Conservation (phyloP, 2,888 invertebrate genomes). For the Zelleria hepariella region DNA sequence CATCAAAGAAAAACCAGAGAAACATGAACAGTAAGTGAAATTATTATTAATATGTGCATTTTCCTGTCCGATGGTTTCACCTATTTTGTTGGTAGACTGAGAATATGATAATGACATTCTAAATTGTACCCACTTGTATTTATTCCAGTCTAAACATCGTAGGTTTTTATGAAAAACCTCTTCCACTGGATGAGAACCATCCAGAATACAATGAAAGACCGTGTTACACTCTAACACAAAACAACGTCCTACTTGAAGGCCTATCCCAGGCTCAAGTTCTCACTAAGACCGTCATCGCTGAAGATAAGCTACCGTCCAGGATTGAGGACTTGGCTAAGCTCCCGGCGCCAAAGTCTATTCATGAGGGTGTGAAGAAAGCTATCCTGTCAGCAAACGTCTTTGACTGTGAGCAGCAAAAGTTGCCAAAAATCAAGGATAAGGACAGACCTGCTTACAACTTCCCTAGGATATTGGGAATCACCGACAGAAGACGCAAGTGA, state of each 20-base stretch:
- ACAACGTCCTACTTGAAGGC: conserved; percentile 79
- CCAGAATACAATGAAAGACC: conserved; percentile 76
- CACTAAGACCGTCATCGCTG: conserved; percentile 80
- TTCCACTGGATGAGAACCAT: conserved; percentile 70
- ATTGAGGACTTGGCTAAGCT: conserved; percentile 66
- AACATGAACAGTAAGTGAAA: conserved; percentile 31
- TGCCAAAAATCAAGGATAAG: conserved; percentile 81
- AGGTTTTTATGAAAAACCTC: conserved; percentile 47
- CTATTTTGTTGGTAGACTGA: not conserved
- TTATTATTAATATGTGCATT: not conserved
- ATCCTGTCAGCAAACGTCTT: conserved; percentile 77
- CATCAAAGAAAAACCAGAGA: conserved; percentile 49
- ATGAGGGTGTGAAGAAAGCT: conserved; percentile 74
- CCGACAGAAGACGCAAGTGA: conserved; percentile 79
- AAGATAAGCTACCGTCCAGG: conserved; percentile 73
- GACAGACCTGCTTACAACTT: conserved; percentile 79
- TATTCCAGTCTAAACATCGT: conserved; percentile 50
- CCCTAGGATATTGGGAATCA: conserved; percentile 82
- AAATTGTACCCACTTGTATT: not conserved
- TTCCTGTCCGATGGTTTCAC: not conserved
- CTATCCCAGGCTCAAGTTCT: conserved; percentile 84
- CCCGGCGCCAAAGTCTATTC: conserved; percentile 62
- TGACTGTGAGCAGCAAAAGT: conserved; percentile 83
- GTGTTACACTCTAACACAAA: conserved; percentile 73
- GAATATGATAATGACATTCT: too few species aligned